A percentile compares a stretch with the other conserved stretches of the same genome.
Evolutionary conservation across 2,888 invertebrate species (phyloP).

Genomic region (Miltochrista miniata): DNA sequence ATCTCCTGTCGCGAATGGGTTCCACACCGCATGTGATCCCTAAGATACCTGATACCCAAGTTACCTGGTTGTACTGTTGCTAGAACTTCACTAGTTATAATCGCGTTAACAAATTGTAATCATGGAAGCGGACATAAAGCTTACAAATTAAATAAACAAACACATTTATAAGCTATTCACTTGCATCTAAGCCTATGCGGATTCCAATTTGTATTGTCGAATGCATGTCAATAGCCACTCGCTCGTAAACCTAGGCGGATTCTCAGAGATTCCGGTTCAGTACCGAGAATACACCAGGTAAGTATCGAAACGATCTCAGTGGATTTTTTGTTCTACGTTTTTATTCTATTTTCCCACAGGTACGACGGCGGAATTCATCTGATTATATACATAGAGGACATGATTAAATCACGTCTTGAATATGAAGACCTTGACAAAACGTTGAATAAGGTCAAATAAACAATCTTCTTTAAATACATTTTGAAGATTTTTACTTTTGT

Average conservation of each 20-base stretch:
- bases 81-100: too few species aligned
- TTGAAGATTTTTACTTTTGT: not conserved
- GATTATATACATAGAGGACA: conserved; percentile 43
- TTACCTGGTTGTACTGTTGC: too few species aligned
- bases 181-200: not conserved
- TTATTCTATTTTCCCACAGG: conserved; percentile 70
- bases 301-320: conserved; percentile 53
- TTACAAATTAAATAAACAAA: not conserved
- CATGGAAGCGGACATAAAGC: too few species aligned
- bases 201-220: not conserved
- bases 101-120: too few species aligned
- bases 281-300: conserved; percentile 58
- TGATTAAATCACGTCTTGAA: conserved; percentile 10
- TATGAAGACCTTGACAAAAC: conserved; percentile 20
- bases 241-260: conserved; percentile 56
- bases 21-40: too few species aligned
- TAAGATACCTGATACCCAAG: too few species aligned
- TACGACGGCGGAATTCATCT: conserved; percentile 56
- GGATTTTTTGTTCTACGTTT: conserved; percentile 55
- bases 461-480: not conserved
- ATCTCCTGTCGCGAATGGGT: too few species aligned
- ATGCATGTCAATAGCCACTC: conserved; percentile 27
- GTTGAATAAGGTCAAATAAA: conserved; percentile 24
- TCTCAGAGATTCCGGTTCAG: conserved; percentile 70
- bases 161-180: not conserved